These are phyloP conservation scores for Protosalanx chinensis DNA, from an alignment of 2,797 vertebrate species.

Conservation along the genomic window DNA sequence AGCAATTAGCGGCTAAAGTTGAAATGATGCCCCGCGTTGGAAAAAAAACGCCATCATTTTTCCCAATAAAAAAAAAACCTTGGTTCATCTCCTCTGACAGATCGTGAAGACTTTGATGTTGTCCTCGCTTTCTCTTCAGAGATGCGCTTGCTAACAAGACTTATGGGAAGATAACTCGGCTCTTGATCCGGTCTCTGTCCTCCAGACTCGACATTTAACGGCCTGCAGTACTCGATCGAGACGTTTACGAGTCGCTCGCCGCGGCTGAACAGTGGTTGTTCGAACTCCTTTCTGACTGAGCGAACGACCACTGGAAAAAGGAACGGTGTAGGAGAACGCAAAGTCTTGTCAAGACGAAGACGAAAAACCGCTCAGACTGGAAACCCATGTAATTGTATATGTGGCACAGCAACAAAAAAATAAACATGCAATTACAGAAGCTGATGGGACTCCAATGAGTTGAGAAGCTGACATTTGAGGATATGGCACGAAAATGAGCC, in stretches of 20 bases:
- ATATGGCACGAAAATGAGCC: slow-evolving; percentile 50
- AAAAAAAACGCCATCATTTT: slow-evolving; percentile 38
- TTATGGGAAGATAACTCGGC: slow-evolving; percentile 26
- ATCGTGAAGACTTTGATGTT: slow-evolving; percentile 46
- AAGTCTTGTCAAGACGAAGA: slow-evolving; percentile 35
- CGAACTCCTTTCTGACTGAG: too few species aligned
- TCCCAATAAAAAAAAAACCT: slow-evolving; percentile 47
- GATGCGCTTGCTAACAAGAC: slow-evolving; percentile 39
- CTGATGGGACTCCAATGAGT: slow-evolving; percentile 44
- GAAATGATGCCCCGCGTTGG: slow-evolving; percentile 47
- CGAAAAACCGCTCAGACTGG: slow-evolving; percentile 8
- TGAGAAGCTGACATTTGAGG: slow-evolving; percentile 49
- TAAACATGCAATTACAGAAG: slow-evolving; percentile 38
- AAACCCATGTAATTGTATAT: slow-evolving; percentile 45
- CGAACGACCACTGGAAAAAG: too few species aligned
- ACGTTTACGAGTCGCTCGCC: too few species aligned
- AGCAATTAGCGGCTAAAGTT: slow-evolving; percentile 66
- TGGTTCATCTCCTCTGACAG: slow-evolving; percentile 27
- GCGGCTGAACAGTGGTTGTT: too few species aligned
- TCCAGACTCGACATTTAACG: not conserved
- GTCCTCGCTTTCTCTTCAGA: slow-evolving; percentile 36
- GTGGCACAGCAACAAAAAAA: slow-evolving; percentile 31
- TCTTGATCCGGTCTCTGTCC: slow-evolving; percentile 37
- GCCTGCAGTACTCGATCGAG: slow-evolving; percentile 12
- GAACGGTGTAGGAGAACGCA: slow-evolving; percentile 39